Evolutionary conservation across 2,797 vertebrate genomes (phyloP).

Genomic region (Smutsia temminckii): DNA sequence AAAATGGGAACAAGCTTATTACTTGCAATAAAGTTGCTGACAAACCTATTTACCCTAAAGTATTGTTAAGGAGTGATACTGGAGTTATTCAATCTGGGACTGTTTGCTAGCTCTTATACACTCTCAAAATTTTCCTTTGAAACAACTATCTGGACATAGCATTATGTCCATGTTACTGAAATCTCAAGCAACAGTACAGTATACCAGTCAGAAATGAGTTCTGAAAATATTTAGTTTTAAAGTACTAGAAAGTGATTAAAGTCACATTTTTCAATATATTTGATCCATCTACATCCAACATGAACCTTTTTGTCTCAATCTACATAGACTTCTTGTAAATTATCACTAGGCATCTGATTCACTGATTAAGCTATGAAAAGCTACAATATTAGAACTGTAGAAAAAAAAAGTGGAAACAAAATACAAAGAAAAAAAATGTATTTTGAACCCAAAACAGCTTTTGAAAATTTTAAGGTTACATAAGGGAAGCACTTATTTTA

Average conservation of each 20-base stretch:
- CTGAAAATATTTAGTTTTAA: background rate
- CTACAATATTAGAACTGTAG: background rate
- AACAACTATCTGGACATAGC: background rate
- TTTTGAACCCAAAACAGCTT: background rate
- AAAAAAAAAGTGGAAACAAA: background rate
- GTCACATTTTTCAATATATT: background rate
- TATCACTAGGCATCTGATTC: background rate
- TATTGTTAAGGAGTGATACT: background rate
- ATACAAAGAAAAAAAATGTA: background rate
- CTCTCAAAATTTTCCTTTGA: background rate
- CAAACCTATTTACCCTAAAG: background rate
- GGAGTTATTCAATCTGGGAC: background rate
- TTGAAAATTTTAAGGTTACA: background rate
- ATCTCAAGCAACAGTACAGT: background rate
- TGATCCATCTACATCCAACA: background rate
- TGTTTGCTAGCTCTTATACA: background rate
- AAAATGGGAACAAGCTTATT: conserved; percentile 39
- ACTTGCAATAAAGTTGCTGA: conserved; percentile 39
- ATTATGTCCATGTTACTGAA: background rate
- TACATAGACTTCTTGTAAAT: background rate
- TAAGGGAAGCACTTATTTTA: background rate
- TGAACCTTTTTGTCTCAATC: background rate
- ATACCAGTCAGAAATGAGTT: background rate
- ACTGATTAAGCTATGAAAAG: background rate
- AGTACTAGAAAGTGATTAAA: background rate